Base-by-base conservation (phyloP, 1,140 invertebrate species). In the Antheraea pernyi region DNA sequence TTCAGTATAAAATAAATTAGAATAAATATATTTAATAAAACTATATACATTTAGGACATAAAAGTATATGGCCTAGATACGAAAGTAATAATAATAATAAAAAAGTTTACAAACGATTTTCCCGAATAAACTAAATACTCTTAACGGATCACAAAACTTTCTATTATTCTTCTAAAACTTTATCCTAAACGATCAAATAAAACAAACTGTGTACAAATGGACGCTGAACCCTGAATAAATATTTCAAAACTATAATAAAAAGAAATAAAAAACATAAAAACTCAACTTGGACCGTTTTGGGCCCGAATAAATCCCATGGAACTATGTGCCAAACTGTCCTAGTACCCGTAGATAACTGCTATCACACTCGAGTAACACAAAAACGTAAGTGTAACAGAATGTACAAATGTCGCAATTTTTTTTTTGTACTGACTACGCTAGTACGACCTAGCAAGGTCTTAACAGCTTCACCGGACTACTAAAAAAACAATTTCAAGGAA, bases 281-380 rank as follows among this genome's bases (percentile, higher is more conserved):
- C 59, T 37, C 46, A 66, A 66, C 65, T 66, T 19, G 7, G 58
- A 19, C 11, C 67, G 67, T 68, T 60, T 59, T 36, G 22, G 39
- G 8, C 59, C 67, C 58, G 53, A 59, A 68, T 68, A 68, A 68
- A 68, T 68, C 67, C 67, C 59, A 37, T 42, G 30, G 67, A 68
- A 61, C 64, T 65, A 65, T 65, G 39, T 48, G 64, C 64, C n/a
- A 65, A 65, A 65, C 64, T 39, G 39, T 48, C 39, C 42, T 22
- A 65, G 61, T 37, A n/a, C 22, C 10, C 37, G 19, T 37, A 37
- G 61, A 63, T 63, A 63, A 63, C 19, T 37, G 11, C 46, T 53
- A 53, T 53, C 46, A 53, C 46, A 16, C 5, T 13, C 16, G 46
- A 13, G 46, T 53, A 5, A 0, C 16, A 53, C 46, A 53, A 53